Base-by-base conservation (phyloP, 2,797 vertebrate genomes). In the Sebastes dallii region DNA sequence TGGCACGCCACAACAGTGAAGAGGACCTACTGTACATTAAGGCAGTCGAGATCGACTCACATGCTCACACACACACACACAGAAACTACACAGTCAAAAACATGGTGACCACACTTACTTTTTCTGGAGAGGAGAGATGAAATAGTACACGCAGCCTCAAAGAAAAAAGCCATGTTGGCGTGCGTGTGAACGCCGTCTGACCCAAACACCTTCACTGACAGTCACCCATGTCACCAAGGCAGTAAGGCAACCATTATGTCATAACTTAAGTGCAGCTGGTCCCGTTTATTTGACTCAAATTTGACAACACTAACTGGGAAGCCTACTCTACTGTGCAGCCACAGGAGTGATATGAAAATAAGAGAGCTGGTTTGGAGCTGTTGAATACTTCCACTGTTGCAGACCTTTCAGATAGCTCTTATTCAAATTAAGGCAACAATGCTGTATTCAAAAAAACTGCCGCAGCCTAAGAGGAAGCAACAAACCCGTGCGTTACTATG, bases 111-210 rank as follows among this genome's bases (percentile, higher is more conserved):
- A 10, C 18, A 86, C 94, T 95, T 90, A 89, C 94, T 88, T 1
- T 82, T 6, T 1, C 60, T 76, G 75, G 86, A 86, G 75, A 94
- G 2, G 18, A 95, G 72, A 25, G 94, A 93, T 18, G 91, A 92
- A 14, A 95, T 56, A 66, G 81, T 3, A 66, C 92, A 95, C 3
- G 1, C 80, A 0, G 72, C 87, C 77, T 95, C 91, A 52, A 94
- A 95, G 82, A 95, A 95, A 72, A 95, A 93, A 84, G 90, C 86
- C 95, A 95, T 95, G 64, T 13, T 3, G 39, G 8, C 1, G 8
- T 52, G 46, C 30, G 56, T 62, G 20, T 11, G 18, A 13, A 34
- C 83, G 66, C 13, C 16, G 68, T 73, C 34, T 39, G 16, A 67
- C 29, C 61, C 24, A 79, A 86, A 73, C 78, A 61, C 81, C 62